A percentile compares a stretch with the other conserved stretches of the same genome.
These are phyloP conservation scores for Acropora tenuis DNA, from an alignment of 64 coral and sea anemone genomes.

Conservation along the genomic window DNA sequence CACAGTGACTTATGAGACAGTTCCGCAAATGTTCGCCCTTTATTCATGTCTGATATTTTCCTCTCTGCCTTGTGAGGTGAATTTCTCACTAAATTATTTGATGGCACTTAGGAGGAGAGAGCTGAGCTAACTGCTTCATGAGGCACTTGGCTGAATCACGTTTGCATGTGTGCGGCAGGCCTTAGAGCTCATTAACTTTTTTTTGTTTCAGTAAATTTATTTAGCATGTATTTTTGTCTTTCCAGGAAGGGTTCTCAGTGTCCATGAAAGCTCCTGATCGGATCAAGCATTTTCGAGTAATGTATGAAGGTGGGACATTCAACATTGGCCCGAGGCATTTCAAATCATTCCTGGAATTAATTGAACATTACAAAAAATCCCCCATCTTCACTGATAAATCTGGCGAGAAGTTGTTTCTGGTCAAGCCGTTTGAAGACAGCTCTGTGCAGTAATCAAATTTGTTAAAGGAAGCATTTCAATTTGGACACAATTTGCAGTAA, in stretches of 20 bases:
- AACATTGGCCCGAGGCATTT: conserved; percentile 92
- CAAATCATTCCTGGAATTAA: conserved; percentile 68
- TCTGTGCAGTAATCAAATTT: not conserved
- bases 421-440: conserved; percentile 73
- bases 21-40: too few relatives aligned
- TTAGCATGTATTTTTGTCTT: not conserved
- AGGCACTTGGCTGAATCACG: too few relatives aligned
- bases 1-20: too few relatives aligned
- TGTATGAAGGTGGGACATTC: conserved; percentile 66
- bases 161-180: too few relatives aligned
- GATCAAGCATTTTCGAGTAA: conserved; percentile 97
- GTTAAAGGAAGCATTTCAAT: not conserved
- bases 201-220: too few relatives aligned
- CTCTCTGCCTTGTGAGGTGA: too few relatives aligned
- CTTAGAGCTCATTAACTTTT: too few relatives aligned
- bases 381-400: conserved; percentile 94
- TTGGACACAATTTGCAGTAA: too few relatives aligned
- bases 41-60: too few relatives aligned
- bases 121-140: too few relatives aligned
- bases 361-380: conserved; percentile 95
- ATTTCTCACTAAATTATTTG: too few relatives aligned
- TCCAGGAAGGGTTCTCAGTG: conserved; percentile 91
- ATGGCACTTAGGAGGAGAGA: too few relatives aligned
- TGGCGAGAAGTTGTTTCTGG: conserved; percentile 90
- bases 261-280: conserved; percentile 99